phyloP scores from a whole-genome alignment of 2,888 invertebrate genomes.

The Mesorhabditis belari region DNA sequence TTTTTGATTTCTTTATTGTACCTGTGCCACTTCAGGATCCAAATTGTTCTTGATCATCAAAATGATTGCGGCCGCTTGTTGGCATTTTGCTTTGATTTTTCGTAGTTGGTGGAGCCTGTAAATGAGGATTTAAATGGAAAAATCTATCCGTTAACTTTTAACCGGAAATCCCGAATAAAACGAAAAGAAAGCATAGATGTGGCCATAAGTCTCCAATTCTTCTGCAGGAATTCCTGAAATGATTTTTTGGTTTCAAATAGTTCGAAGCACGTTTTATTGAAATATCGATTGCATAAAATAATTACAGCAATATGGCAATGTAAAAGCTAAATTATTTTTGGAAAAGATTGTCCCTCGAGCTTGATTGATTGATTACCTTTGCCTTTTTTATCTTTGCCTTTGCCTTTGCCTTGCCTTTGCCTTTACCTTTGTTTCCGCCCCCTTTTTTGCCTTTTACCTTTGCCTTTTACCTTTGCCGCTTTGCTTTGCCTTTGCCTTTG shows the following conservation, averaged over 20 bases:
- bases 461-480: no score
- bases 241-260: background rate
- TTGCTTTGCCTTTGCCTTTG: no score
- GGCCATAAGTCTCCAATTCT: conserved; percentile 61
- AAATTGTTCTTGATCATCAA: conserved; percentile 66
- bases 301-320: background rate
- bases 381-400: conserved; percentile 13
- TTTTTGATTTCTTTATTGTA: background rate
- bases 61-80: conserved; percentile 60
- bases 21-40: conserved; percentile 60
- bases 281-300: no score
- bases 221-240: conserved; percentile 55
- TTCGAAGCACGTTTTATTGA: no score
- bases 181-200: conserved; percentile 65
- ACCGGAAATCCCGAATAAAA: conserved; percentile 53
- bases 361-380: background rate
- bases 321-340: background rate
- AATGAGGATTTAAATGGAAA: background rate
- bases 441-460: no score
- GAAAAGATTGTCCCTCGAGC: background rate
- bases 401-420: no score
- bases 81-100: conserved; percentile 34
- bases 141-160: conserved; percentile 28
- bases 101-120: no score
- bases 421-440: no score